phyloP scores from a whole-genome alignment of 2,113 vertebrate species.

The Pandion haliaetus region DNA sequence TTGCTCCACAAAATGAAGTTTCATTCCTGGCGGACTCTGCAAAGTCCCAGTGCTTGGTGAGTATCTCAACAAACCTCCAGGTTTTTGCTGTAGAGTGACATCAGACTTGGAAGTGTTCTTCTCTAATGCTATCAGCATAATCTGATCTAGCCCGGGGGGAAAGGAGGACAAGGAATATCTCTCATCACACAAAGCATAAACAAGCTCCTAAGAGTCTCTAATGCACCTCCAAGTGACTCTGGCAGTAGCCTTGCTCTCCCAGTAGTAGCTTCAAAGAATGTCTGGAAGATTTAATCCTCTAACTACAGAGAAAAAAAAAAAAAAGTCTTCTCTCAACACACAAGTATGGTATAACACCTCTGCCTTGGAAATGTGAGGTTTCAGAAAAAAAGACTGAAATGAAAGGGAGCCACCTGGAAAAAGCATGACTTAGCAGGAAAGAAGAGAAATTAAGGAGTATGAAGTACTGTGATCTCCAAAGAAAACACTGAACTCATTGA shows the following conservation, averaged over 20 bases:
- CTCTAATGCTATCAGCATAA: conserved; percentile 33
- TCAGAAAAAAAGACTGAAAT: background rate
- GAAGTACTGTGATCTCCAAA: background rate
- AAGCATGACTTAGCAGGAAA: background rate
- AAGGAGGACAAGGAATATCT: background rate
- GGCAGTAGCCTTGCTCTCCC: background rate
- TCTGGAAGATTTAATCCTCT: background rate
- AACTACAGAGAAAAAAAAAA: background rate
- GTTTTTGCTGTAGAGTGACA: conserved; percentile 1
- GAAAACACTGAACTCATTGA: background rate
- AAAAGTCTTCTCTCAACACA: background rate
- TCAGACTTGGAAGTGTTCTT: conserved; percentile 33
- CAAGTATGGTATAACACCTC: background rate
- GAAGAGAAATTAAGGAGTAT: background rate
- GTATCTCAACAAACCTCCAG: background rate
- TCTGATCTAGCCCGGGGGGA: background rate
- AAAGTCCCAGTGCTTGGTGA: background rate
- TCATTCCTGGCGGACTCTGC: conserved; percentile 6
- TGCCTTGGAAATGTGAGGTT: background rate
- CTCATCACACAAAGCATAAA: background rate
- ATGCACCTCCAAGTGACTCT: background rate
- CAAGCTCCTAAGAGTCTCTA: background rate
- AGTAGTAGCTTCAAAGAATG: background rate
- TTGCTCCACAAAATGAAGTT: background rate
- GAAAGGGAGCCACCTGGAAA: background rate